phyloP scores from a whole-genome alignment of 35 echinoderm and acorn worm species.

The Apostichopus parvimensis region DNA sequence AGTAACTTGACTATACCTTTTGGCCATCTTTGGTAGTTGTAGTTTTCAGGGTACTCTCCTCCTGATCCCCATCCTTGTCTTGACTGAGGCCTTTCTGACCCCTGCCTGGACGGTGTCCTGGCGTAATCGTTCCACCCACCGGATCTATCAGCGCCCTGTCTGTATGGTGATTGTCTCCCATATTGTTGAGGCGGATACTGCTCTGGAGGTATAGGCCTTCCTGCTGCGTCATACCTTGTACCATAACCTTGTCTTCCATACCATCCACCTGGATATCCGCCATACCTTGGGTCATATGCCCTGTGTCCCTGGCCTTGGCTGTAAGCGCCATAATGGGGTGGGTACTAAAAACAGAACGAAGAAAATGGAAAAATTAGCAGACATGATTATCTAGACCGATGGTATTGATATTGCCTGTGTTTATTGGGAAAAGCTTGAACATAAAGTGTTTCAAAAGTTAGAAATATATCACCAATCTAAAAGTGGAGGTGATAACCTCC shows the following conservation, averaged over 20 bases:
- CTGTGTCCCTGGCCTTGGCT: neutral
- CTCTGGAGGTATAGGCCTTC: constrained; percentile 25
- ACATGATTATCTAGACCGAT: no score
- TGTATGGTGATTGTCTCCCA: constrained; percentile 19
- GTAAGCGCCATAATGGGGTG: constrained; percentile 7
- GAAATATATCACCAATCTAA: no score
- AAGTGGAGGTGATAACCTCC: no score
- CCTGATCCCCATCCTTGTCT: constrained; percentile 26
- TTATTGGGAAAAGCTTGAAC: no score
- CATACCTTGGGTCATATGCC: constrained; percentile 21
- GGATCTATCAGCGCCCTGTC: constrained; percentile 47
- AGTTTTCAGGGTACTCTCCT: constrained; percentile 44
- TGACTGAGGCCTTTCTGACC: constrained; percentile 48
- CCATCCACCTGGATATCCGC: constrained; percentile 19
- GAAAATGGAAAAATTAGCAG: neutral
- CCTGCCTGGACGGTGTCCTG: constrained; percentile 76
- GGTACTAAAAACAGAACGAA: neutral
- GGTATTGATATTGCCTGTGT: no score
- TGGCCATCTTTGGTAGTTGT: constrained; percentile 57
- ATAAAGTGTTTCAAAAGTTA: no score
- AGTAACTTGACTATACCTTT: neutral
- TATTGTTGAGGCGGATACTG: constrained; percentile 51
- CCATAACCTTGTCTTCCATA: constrained; percentile 40
- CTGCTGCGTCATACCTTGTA: constrained; percentile 36
- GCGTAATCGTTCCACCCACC: neutral